Percentiles rank a stretch among this genome's conserved stretches.
These are phyloP conservation scores for Tachystola acroxantha DNA, from an alignment of 2,888 invertebrate species.

Conservation along the genomic window DNA sequence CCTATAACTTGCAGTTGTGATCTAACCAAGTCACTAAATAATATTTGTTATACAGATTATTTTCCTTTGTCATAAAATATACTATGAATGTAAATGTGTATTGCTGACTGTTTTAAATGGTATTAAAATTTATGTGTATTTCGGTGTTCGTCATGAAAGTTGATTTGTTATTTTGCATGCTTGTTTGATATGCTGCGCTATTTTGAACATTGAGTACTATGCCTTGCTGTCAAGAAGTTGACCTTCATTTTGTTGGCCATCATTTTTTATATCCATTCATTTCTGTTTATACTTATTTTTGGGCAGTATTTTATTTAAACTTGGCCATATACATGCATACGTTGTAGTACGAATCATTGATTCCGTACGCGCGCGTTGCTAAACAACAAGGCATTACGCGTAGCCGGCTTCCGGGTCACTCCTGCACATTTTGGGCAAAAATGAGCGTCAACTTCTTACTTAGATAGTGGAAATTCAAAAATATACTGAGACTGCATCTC, in stretches of 20 bases:
- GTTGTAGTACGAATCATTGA: conserved; percentile 55
- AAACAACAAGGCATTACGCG: conserved; percentile 69
- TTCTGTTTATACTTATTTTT: conserved; percentile 74
- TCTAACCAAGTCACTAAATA: no score
- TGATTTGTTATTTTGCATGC: conserved; percentile 51
- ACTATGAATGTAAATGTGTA: no score
- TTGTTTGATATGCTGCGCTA: conserved; percentile 72
- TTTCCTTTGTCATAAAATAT: no score
- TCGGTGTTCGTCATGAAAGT: conserved; percentile 1
- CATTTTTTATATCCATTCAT: conserved; percentile 83
- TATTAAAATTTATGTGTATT: conserved; percentile 3
- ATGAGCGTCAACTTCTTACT: conserved; percentile 92
- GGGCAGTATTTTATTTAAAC: conserved; percentile 64
- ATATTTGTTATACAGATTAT: no score
- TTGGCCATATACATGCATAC: conserved; percentile 68
- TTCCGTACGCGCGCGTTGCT: conserved; percentile 66
- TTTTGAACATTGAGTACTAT: conserved; percentile 69
- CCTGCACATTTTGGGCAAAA: conserved; percentile 84
- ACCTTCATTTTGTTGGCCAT: conserved; percentile 96
- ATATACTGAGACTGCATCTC: conserved; percentile 69
- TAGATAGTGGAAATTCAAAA: conserved; percentile 66
- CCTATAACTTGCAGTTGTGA: no score
- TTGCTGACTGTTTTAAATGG: no score
- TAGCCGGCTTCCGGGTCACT: conserved; percentile 71
- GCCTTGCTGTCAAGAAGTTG: conserved; percentile 93